Evolutionary conservation across 2,113 vertebrate genomes (phyloP).

Genomic region (Narcine bancroftii): DNA sequence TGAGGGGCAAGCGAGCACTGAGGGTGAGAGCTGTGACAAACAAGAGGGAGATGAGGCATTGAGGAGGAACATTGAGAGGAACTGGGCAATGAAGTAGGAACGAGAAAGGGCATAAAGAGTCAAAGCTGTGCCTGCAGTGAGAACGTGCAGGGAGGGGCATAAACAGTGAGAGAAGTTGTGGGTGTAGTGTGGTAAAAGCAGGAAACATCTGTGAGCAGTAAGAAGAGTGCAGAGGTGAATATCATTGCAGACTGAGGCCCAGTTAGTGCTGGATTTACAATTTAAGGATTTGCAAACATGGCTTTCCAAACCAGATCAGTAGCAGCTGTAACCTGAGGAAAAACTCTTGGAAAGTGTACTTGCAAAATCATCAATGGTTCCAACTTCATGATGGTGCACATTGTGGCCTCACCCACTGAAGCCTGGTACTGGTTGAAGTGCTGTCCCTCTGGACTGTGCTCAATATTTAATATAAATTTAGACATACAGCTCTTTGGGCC

Average conservation of each 20-base stretch:
- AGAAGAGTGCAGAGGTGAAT: not conserved
- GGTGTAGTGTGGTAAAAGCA: no score
- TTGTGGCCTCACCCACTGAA: not conserved
- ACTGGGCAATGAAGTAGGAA: no score
- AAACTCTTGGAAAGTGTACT: not conserved
- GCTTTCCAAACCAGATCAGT: not conserved
- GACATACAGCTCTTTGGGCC: no score
- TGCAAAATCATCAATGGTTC: not conserved
- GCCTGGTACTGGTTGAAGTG: not conserved
- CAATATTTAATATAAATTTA: no score
- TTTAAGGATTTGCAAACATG: not conserved
- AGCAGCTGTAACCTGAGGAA: not conserved
- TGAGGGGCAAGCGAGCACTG: no score
- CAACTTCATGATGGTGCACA: not conserved
- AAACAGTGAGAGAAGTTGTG: no score
- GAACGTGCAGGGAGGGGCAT: no score
- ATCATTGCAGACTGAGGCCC: not conserved
- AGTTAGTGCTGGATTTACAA: not conserved
- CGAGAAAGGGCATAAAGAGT: no score
- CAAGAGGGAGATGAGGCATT: no score
- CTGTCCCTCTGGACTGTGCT: not conserved
- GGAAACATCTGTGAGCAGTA: not conserved
- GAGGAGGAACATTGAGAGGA: no score
- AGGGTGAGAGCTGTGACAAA: no score
- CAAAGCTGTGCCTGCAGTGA: no score